Evolutionary conservation across 1,140 invertebrate genomes (phyloP).

Genomic region (Akabosia matsudoensis): DNA sequence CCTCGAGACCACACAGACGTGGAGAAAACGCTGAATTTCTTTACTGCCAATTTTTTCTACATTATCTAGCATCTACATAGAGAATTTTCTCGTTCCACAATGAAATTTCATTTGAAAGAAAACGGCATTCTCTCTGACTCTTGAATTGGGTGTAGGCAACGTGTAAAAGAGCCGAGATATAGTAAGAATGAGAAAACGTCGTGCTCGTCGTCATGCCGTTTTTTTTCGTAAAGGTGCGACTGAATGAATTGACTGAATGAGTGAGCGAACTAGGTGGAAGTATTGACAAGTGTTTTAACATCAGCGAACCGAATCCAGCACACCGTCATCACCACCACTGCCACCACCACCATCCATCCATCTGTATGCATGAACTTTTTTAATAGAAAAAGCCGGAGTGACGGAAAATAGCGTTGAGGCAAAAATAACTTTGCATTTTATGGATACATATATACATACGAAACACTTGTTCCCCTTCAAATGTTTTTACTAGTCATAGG

Average conservation of each 20-base stretch:
- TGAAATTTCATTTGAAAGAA: background rate
- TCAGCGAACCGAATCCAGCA: background rate
- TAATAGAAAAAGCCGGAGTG: background rate
- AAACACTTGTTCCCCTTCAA: too few species aligned
- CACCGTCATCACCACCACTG: background rate
- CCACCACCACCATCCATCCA: background rate
- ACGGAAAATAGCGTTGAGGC: background rate
- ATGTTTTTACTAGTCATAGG: too few species aligned
- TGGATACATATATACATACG: too few species aligned
- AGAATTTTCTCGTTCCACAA: background rate
- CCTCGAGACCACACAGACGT: too few species aligned
- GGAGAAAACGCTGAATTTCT: too few species aligned
- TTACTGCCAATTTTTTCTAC: background rate
- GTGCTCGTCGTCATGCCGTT: background rate
- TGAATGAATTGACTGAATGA: background rate
- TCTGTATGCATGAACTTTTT: constrained; percentile 16
- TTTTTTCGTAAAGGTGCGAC: background rate
- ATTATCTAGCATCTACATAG: background rate
- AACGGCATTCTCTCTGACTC: background rate
- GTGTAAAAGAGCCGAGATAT: too few species aligned
- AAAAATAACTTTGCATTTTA: too few species aligned
- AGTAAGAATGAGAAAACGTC: background rate
- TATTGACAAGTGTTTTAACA: constrained; percentile 1
- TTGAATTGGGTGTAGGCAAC: background rate
- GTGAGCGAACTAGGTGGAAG: constrained; percentile 1